phyloP scores from a whole-genome alignment of 2,888 invertebrate genomes.

The Iselma pallidipennis region DNA sequence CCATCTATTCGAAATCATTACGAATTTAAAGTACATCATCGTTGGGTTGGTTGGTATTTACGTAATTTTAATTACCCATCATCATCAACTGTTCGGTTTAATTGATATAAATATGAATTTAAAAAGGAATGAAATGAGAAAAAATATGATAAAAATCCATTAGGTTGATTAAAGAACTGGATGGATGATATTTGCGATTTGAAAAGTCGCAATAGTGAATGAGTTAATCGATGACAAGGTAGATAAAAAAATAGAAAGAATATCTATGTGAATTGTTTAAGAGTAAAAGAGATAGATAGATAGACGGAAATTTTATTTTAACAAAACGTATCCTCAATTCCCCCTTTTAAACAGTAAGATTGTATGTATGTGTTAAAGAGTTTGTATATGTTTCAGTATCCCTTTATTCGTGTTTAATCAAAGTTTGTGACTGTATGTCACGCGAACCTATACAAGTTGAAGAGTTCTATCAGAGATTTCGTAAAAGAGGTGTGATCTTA shows the following conservation, averaged over 20 bases:
- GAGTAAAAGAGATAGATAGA: constrained; percentile 7
- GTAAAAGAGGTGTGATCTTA: constrained; percentile 32
- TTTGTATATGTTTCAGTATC: constrained; percentile 26
- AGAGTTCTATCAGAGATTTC: constrained; percentile 15
- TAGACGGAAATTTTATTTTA: constrained; percentile 22
- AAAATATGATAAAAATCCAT: background rate
- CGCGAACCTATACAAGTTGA: constrained; percentile 27
- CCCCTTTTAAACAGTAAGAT: constrained; percentile 22
- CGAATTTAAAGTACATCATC: background rate
- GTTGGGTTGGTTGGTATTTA: background rate
- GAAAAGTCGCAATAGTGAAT: background rate
- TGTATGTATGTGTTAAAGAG: constrained; percentile 16
- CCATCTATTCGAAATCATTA: background rate
- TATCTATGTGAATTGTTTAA: background rate
- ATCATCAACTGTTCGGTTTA: background rate
- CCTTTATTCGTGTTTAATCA: constrained; percentile 44
- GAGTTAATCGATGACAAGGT: constrained; percentile 1
- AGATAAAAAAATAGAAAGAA: background rate
- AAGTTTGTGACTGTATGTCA: constrained; percentile 39
- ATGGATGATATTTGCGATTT: background rate
- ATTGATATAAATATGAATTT: too few species aligned
- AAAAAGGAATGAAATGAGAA: background rate
- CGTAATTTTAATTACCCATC: background rate
- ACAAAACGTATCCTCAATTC: constrained; percentile 30
- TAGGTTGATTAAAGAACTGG: background rate